Conservation (phyloP, 64 coral and sea anemone species). For the Acropora yongei region DNA sequence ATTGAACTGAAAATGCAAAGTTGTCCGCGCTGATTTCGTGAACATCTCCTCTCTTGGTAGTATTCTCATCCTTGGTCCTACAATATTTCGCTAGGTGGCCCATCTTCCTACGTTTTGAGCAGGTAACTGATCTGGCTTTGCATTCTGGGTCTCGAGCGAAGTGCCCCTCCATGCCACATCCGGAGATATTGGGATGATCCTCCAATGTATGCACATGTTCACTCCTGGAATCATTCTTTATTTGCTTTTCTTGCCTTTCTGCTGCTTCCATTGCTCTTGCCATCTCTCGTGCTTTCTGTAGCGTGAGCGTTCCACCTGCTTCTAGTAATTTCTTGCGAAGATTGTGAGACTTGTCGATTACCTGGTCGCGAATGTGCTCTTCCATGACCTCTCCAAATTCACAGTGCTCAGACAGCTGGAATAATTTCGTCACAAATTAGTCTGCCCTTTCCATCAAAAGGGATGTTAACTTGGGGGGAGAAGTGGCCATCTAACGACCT, state of each 20-base stretch:
- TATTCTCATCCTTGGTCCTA: slow-evolving; percentile 4
- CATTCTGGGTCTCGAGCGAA: slow-evolving; percentile 54
- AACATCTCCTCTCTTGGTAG: neutral
- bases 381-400: neutral
- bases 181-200: too few relatives aligned
- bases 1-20: too few relatives aligned
- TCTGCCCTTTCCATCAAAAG: slow-evolving; percentile 14
- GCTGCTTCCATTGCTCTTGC: slow-evolving; percentile 63
- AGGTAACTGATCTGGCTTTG: slow-evolving; percentile 47
- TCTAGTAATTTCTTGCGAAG: slow-evolving; percentile 48
- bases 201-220: slow-evolving; percentile 14
- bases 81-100: slow-evolving; percentile 48
- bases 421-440: neutral
- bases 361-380: slow-evolving; percentile 12
- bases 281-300: slow-evolving; percentile 1
- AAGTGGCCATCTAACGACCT: too few relatives aligned
- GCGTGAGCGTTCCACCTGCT: slow-evolving; percentile 33
- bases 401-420: neutral
- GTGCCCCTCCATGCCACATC: slow-evolving; percentile 60
- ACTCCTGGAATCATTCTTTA: slow-evolving; percentile 3
- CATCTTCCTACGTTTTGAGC: slow-evolving; percentile 44
- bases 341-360: slow-evolving; percentile 40
- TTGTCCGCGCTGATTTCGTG: neutral
- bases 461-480: slow-evolving; percentile 14
- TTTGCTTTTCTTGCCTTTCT: neutral